A percentile compares a stretch with the other conserved stretches of the same genome.
Evolutionary conservation across 2,797 vertebrate genomes (phyloP).

Genomic region (Phrynocephalus vlangalii): DNA sequence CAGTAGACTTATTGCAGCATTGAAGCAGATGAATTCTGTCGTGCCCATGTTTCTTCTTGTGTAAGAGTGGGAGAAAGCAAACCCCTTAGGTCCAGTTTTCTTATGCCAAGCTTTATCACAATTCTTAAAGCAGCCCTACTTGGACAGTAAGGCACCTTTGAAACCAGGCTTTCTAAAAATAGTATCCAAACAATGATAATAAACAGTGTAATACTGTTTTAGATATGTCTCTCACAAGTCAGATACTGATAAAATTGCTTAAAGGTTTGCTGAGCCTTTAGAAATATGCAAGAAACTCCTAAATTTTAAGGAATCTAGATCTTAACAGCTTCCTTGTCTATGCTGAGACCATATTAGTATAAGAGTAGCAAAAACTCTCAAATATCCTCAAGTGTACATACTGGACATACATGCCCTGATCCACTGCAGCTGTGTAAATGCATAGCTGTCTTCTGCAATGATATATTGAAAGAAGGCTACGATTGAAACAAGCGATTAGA

Average conservation of each 20-base stretch:
- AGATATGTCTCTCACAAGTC: neutral
- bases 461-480: neutral
- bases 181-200: neutral
- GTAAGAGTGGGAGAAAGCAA: neutral
- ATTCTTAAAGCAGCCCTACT: neutral
- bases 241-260: neutral
- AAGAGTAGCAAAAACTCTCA: neutral
- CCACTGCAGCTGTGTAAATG: conserved; percentile 10
- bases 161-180: neutral
- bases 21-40: neutral
- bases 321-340: neutral
- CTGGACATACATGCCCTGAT: neutral
- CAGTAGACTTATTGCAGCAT: neutral
- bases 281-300: neutral
- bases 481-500: neutral
- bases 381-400: neutral
- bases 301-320: neutral
- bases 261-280: neutral
- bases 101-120: neutral
- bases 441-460: neutral
- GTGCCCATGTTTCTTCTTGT: neutral
- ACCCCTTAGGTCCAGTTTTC: neutral
- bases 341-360: neutral
- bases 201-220: neutral
- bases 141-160: neutral